These are phyloP conservation scores for Metallyticus violacea DNA, from an alignment of 2,888 invertebrate species.

Conservation along the genomic window DNA sequence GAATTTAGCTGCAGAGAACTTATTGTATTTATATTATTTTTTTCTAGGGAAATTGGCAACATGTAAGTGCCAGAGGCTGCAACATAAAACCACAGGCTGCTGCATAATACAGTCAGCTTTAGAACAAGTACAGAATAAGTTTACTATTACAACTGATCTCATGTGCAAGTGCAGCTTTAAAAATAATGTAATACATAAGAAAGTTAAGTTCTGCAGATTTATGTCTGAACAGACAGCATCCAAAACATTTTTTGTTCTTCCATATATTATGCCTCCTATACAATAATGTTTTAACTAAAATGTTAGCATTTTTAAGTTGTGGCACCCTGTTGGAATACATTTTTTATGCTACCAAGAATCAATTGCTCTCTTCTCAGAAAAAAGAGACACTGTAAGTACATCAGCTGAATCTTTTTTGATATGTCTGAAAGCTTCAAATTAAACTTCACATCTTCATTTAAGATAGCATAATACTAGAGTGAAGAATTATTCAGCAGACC, in stretches of 20 bases:
- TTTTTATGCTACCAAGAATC: background rate
- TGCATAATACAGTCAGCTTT: background rate
- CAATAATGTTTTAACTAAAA: background rate
- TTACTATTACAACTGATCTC: background rate
- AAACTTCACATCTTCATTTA: too few relatives aligned
- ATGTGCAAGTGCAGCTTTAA: background rate
- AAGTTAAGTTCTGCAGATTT: background rate
- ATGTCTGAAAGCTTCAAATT: too few relatives aligned
- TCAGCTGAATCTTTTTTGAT: too few relatives aligned
- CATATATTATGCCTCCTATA: background rate
- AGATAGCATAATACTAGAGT: too few relatives aligned
- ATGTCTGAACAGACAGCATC: background rate
- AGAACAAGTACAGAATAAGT: background rate
- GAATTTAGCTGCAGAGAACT: too few relatives aligned
- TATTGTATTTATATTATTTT: too few relatives aligned
- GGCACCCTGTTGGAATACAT: background rate
- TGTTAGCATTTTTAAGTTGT: background rate
- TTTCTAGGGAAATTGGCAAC: conserved; percentile 56
- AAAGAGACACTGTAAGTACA: too few relatives aligned
- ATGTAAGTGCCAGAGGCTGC: conserved; percentile 44
- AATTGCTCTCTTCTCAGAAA: background rate
- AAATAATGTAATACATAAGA: background rate
- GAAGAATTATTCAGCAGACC: too few relatives aligned
- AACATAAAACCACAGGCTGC: conserved; percentile 14
- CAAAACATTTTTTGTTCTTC: background rate